Evolutionary conservation across 2,113 vertebrate species (phyloP), one percentile per base, ranked within the genome.

Genomic region (Sorex fumeus): DNA sequence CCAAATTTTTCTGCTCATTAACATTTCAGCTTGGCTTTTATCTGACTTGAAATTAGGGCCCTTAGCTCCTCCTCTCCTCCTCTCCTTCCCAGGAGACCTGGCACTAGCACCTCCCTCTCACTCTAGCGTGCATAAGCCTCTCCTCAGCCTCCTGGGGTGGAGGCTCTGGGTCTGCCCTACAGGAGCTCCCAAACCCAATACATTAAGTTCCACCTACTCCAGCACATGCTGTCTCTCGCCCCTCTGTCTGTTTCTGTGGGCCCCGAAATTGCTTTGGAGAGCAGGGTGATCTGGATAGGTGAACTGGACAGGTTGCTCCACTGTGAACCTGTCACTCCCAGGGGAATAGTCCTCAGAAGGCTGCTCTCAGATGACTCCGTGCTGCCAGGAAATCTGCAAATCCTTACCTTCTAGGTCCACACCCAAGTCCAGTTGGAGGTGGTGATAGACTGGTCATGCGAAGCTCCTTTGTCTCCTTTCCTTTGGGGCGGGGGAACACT

Each of bases 21-120:
- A 97, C 96, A 96, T 94, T 97, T 97, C 97, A 96, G 40, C 80
- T 87, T 71, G 30, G 92, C 97, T 97, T 97, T 97, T 97, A 96
- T 97, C 92, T 72, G 60, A 13, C 83, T 96, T 82, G 1, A 92
- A 97, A 95, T 96, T 95, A 92, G 95, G 23, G 87, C 8, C 18
- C 28, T 66, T 47, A 2, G 27, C 3, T 72, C 18, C 77, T 72
- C 76, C 60, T 0, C 72, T 82, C 32, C 30, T 4, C 34, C 13
- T 34, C 76, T 81, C 50, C 72, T 87, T 91, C 88, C 79, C 64
- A 76, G 91, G 77, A 92, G 53, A 57, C 36, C 85, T 90, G 57
- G 71, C 8, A 83, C 36, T 75, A 86, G 47, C 62, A 18, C 77
- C 66, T 72, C 64, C 92, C 25, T 62, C 62, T 60, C 57, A 69